Evolutionary conservation across 2,797 vertebrate genomes (phyloP).

Genomic region (Alectoris magna): DNA sequence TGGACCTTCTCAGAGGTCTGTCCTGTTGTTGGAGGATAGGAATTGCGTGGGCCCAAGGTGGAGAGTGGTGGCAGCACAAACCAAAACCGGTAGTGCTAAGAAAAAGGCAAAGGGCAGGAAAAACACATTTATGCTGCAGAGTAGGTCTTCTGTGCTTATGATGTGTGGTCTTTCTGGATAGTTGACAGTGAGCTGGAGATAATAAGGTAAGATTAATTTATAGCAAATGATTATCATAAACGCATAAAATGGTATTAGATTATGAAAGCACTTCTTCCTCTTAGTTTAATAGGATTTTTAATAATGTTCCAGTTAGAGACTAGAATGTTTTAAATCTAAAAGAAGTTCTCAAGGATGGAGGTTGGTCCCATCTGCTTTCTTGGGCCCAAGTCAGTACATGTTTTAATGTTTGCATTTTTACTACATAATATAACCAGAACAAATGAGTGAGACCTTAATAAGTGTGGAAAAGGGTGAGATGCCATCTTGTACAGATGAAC

Average conservation of each 20-base stretch:
- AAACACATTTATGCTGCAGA: background rate
- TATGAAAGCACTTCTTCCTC: background rate
- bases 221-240: background rate
- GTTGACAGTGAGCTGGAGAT: background rate
- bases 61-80: background rate
- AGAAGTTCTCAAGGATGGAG: background rate
- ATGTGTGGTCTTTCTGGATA: background rate
- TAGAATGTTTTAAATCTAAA: background rate
- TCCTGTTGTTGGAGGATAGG: background rate
- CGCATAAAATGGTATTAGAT: background rate
- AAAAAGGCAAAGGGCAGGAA: background rate
- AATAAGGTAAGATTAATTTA: background rate
- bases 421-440: background rate
- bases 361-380: background rate
- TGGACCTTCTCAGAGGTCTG: background rate
- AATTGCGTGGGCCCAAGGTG: background rate
- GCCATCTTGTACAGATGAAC: background rate
- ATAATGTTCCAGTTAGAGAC: background rate
- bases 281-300: background rate
- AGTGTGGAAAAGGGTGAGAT: background rate
- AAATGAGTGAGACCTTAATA: background rate
- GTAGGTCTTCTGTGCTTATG: background rate
- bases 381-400: rapidly evolving
- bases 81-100: background rate
- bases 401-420: background rate